A percentile compares a stretch with the other conserved stretches of the same genome.
phyloP scores from a whole-genome alignment of 2,113 vertebrate species.

The Saguinus imperator region DNA sequence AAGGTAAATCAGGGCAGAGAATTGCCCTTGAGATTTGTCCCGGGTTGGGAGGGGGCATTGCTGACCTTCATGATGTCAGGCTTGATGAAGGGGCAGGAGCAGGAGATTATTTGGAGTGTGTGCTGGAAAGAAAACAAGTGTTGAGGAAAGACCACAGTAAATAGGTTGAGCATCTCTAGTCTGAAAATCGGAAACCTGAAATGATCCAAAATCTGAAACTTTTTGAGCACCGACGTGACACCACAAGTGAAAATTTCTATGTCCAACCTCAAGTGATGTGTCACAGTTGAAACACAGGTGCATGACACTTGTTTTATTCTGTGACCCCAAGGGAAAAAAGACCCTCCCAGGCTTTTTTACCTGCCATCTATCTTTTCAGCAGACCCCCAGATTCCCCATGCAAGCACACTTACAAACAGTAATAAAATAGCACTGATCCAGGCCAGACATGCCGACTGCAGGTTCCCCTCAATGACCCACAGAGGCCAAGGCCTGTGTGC shows the following conservation, averaged over 20 bases:
- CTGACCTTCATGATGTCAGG: neutral
- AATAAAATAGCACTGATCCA: neutral
- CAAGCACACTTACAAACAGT: neutral
- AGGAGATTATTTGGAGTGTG: neutral
- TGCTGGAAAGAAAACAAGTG: neutral
- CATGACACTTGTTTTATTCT: neutral
- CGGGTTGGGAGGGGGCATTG: accelerated
- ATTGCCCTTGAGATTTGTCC: neutral
- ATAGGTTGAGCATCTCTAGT: neutral
- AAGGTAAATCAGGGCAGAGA: neutral
- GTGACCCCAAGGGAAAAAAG: neutral
- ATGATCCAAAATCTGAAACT: neutral
- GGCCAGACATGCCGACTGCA: neutral
- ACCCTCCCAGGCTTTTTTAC: neutral
- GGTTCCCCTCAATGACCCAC: neutral
- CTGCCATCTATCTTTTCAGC: neutral
- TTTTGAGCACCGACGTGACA: neutral
- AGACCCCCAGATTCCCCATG: neutral
- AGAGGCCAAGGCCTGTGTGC: neutral
- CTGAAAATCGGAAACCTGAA: neutral
- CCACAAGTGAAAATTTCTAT: neutral
- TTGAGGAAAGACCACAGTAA: too few species aligned
- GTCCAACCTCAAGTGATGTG: neutral
- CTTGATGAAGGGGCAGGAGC: too few species aligned
- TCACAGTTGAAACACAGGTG: neutral